Base-by-base conservation (phyloP, 2,113 vertebrate genomes). In the Prunella fulvescens region DNA sequence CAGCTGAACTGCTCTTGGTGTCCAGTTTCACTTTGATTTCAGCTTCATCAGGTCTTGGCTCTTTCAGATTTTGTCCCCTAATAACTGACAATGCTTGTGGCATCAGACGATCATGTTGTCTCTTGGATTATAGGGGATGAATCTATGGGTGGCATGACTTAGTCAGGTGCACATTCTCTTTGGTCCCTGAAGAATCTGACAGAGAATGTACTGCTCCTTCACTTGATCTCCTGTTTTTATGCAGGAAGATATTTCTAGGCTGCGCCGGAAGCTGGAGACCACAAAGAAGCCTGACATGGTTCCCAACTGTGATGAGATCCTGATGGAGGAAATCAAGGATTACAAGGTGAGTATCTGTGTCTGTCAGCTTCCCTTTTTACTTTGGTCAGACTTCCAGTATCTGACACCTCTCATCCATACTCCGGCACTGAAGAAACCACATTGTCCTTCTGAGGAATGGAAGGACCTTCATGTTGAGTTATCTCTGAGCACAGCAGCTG, bases 311-410 rank as follows among this genome's bases (percentile, higher is more conserved):
- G 99, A 99, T 61, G 99, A 99, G 72, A 99, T 99, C 89, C 81
- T 99, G n/a, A 99, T 99, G 96, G 99, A 99, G 94, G 99, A 99
- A 95, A 99, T 99, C 79, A 99, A 99, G 86, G 99, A 99, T 64
- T 99, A 99, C 94, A 99, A 99, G 98, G 99, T 99, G 73, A 94
- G 81, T 69, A 54, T 18, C 37, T 40, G 8, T 71, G 28, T 88
- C 13, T 58, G 0, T 69, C 20, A 62, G 0, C 9, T 79, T 86
- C 23, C 2, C 3, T 47, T 39, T 81, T 26, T 35, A 3, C 29
- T 79, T 77, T 3, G 48, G 13, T 45, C 17, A 84, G 44, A 2
- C 60, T 72, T 53, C 15, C 16, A 47, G 26, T 54, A 54, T 65
- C 57, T 65, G 29, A 39, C 11, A 17, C 62, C 28, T 64, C 7